Conservation (phyloP, 2,888 invertebrate genomes). For the Capitulum mitella region DNA sequence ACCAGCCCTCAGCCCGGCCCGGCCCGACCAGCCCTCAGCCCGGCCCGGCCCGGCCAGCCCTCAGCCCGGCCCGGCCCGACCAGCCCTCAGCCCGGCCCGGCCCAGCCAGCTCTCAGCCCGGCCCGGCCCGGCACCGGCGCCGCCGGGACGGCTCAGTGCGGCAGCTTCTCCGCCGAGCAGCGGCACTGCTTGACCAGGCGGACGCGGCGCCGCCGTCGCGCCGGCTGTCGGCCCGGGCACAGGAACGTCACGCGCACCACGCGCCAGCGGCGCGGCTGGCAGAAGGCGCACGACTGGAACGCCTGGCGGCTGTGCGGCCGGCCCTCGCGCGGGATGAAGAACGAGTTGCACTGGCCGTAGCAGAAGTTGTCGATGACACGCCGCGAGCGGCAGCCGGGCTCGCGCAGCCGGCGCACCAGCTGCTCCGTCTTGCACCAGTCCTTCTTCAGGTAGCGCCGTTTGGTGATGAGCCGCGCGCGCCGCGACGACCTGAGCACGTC, state of each 20-base stretch:
- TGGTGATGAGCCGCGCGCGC: conserved; percentile 58
- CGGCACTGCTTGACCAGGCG: conserved; percentile 63
- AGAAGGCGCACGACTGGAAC: conserved; percentile 63
- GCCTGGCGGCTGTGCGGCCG: conserved; percentile 49
- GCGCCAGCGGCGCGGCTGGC: conserved; percentile 58
- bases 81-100: no score
- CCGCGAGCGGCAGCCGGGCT: conserved; percentile 60
- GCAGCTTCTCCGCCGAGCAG: conserved; percentile 43
- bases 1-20: no score
- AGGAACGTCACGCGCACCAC: conserved; percentile 59
- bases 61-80: no score
- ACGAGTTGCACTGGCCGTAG: conserved; percentile 72
- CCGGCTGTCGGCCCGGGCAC: conserved; percentile 57
- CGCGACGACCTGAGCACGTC: conserved; percentile 55
- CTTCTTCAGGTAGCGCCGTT: conserved; percentile 58
- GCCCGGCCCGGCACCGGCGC: no score
- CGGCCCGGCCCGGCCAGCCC: no score
- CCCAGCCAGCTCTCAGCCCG: no score
- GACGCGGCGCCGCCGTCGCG: conserved; percentile 56
- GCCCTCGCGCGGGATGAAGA: conserved; percentile 58
- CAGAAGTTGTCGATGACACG: conserved; percentile 63
- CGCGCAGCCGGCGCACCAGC: conserved; percentile 60
- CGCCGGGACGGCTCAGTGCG: neutral
- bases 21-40: no score
- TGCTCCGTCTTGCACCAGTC: conserved; percentile 69